Conservation (phyloP, 2,797 vertebrate species). For the Linurgus olivaceus region DNA sequence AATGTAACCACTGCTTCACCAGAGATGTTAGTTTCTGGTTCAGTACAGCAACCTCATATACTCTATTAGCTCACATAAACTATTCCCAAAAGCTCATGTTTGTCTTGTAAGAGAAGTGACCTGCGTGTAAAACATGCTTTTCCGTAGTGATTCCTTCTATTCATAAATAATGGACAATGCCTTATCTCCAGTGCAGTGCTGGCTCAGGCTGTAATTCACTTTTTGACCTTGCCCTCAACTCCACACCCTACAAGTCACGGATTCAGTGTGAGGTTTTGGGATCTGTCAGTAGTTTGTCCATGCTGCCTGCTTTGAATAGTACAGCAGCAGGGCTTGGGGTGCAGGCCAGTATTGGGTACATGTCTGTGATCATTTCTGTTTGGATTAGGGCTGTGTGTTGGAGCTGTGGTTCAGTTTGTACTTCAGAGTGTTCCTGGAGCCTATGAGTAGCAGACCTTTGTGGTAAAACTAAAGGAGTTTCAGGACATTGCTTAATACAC, state of each 20-base stretch:
- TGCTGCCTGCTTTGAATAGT: neutral
- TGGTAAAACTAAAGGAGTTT: neutral
- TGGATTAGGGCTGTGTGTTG: neutral
- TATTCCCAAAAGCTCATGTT: neutral
- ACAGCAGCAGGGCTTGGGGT: neutral
- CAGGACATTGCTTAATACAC: neutral
- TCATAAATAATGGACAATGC: neutral
- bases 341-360: neutral
- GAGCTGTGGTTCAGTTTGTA: neutral
- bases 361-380: accelerated
- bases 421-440: neutral
- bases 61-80: neutral
- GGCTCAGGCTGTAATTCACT: neutral
- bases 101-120: neutral
- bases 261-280: neutral
- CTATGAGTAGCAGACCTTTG: neutral
- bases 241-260: neutral
- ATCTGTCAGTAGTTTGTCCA: neutral
- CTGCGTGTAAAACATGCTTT: neutral
- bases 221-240: neutral
- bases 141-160: neutral
- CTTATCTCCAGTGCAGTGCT: neutral
- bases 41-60: neutral
- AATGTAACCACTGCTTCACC: neutral
- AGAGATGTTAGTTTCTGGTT: neutral